A percentile compares a stretch with the other conserved stretches of the same genome.
phyloP scores from a whole-genome alignment of 2,888 invertebrate genomes.

The Lumbricus terrestris region DNA sequence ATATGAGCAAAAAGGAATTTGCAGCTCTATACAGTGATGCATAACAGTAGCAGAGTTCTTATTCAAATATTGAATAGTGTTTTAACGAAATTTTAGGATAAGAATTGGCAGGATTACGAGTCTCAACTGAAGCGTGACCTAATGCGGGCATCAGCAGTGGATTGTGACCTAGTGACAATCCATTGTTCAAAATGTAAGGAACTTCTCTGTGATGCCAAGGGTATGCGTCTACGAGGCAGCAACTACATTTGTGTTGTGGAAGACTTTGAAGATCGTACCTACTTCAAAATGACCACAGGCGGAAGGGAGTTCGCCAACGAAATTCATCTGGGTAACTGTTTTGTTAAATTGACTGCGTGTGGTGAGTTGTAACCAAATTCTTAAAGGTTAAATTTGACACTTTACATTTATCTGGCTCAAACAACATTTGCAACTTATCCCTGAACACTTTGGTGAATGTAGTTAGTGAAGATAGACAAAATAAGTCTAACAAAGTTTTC shows the following conservation, averaged over 20 bases:
- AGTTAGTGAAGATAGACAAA: background rate
- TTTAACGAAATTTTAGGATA: background rate
- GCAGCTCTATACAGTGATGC: background rate
- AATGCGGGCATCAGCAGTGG: background rate
- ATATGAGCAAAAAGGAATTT: background rate
- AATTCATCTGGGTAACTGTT: conserved; percentile 8
- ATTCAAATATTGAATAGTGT: background rate
- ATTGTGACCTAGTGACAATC: background rate
- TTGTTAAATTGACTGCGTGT: background rate
- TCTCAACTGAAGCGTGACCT: background rate
- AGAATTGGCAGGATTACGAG: background rate
- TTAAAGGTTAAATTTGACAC: background rate
- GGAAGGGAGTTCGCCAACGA: background rate
- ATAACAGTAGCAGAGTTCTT: background rate
- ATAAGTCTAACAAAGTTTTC: no score
- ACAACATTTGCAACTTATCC: background rate
- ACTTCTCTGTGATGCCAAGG: background rate
- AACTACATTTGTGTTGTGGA: conserved; percentile 25
- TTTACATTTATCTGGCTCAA: background rate
- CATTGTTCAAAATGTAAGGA: background rate
- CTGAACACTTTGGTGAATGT: background rate
- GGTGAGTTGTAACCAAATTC: background rate
- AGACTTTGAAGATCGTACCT: conserved; percentile 15
- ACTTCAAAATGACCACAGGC: background rate
- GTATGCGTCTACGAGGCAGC: background rate